These are phyloP conservation scores for Oxycera nigricornis DNA, from an alignment of 2,888 invertebrate species.

Conservation along the genomic window DNA sequence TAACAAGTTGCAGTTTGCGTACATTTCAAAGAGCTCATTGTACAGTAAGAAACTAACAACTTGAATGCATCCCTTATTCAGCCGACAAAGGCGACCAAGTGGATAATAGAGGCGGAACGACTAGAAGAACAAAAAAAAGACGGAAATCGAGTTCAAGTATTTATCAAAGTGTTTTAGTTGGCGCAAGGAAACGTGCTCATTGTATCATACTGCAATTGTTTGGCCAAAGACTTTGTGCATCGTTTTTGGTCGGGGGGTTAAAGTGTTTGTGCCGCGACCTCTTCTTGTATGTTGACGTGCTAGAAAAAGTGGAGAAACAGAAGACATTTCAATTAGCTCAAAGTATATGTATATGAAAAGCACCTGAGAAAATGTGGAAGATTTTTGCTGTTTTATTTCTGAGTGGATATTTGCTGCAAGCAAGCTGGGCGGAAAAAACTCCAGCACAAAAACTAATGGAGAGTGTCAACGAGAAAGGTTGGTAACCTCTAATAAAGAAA, in stretches of 20 bases:
- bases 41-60: slow-evolving; percentile 5
- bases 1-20: neutral
- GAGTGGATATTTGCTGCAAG: neutral
- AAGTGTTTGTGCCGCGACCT: neutral
- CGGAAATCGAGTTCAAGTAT: slow-evolving; percentile 32
- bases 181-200: neutral
- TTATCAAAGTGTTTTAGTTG: slow-evolving; percentile 34
- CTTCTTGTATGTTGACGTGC: no score
- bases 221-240: no score
- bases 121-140: neutral
- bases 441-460: neutral
- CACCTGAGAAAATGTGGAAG: neutral
- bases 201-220: neutral
- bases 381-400: neutral
- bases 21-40: neutral
- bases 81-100: neutral
- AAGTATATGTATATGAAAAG: neutral
- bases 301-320: neutral
- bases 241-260: neutral
- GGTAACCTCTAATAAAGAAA: neutral
- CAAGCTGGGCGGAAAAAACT: neutral
- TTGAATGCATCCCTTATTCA: neutral
- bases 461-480: neutral
- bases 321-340: slow-evolving; percentile 5
- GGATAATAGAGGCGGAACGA: slow-evolving; percentile 3